Conservation (phyloP, 1,140 invertebrate species). For the Drosophila sp. region DNA sequence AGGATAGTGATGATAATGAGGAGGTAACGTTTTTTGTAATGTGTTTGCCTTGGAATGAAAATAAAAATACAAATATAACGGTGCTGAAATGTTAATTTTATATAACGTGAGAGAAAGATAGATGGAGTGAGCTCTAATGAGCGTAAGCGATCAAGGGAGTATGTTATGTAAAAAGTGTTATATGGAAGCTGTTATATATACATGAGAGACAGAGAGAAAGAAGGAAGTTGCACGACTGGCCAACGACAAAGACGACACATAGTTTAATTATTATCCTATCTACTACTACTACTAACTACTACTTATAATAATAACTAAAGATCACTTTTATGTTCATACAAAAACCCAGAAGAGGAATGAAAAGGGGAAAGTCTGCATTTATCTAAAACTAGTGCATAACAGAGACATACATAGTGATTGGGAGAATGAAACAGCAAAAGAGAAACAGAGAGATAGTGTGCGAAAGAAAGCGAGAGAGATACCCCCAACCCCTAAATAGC, state of each 20-base stretch:
- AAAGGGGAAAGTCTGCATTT: slow-evolving; percentile 10
- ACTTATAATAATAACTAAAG: not conserved
- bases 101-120: slow-evolving; percentile 3
- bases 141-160: slow-evolving; percentile 59
- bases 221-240: slow-evolving; percentile 9
- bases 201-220: slow-evolving; percentile 4
- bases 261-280: slow-evolving; percentile 20
- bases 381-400: slow-evolving; percentile 24
- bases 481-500: not conserved
- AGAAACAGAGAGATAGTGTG: not conserved
- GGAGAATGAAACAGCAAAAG: not conserved
- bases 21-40: slow-evolving; percentile 58
- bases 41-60: slow-evolving; percentile 81
- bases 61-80: slow-evolving; percentile 59
- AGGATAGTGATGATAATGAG: slow-evolving; percentile 20
- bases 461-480: not conserved
- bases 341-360: slow-evolving; percentile 2
- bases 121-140: slow-evolving; percentile 13
- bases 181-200: slow-evolving; percentile 50
- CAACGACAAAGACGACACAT: slow-evolving; percentile 16
- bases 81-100: slow-evolving; percentile 82
- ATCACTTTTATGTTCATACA: slow-evolving; percentile 17
- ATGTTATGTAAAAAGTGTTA: slow-evolving; percentile 50
- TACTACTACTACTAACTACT: slow-evolving; percentile 5
- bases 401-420: slow-evolving; percentile 15